phyloP scores from a whole-genome alignment of 2,888 invertebrate species.

The Anthophora plumipes region DNA sequence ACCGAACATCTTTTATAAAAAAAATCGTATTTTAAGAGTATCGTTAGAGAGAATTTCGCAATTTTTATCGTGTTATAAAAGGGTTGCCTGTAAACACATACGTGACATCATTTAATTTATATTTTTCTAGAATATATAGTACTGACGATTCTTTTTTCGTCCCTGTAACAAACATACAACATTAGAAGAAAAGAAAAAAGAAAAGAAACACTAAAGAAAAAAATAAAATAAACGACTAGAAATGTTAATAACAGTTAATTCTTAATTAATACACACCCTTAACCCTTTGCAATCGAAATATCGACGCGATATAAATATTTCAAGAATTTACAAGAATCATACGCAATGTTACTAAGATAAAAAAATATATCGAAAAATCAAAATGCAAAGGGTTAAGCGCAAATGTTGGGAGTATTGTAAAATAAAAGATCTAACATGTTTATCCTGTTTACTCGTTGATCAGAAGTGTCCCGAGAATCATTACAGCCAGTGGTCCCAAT shows the following conservation, averaged over 20 bases:
- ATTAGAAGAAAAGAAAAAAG: background rate
- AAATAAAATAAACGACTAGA: background rate
- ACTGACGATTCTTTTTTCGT: background rate
- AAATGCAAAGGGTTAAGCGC: background rate
- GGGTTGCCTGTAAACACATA: too few species aligned
- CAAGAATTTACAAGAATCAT: background rate
- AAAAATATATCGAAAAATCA: background rate
- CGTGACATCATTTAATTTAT: background rate
- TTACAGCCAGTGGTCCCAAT: conserved; percentile 91
- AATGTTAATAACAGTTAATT: background rate
- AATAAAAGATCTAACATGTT: background rate
- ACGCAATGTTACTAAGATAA: background rate
- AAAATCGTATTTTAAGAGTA: too few species aligned
- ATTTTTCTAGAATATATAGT: background rate
- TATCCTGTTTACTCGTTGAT: background rate
- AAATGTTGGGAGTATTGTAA: too few species aligned
- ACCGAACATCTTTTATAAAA: too few species aligned
- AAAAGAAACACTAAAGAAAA: background rate
- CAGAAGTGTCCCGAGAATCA: conserved; percentile 85
- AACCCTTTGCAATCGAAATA: too few species aligned
- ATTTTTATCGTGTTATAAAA: too few species aligned
- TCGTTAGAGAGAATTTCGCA: too few species aligned
- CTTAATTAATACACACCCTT: background rate
- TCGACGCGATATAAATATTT: too few species aligned
- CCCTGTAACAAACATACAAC: background rate